A percentile compares a stretch with the other conserved stretches of the same genome.
These are phyloP conservation scores for Alitta virens DNA, from an alignment of 2,888 invertebrate species.

Conservation along the genomic window DNA sequence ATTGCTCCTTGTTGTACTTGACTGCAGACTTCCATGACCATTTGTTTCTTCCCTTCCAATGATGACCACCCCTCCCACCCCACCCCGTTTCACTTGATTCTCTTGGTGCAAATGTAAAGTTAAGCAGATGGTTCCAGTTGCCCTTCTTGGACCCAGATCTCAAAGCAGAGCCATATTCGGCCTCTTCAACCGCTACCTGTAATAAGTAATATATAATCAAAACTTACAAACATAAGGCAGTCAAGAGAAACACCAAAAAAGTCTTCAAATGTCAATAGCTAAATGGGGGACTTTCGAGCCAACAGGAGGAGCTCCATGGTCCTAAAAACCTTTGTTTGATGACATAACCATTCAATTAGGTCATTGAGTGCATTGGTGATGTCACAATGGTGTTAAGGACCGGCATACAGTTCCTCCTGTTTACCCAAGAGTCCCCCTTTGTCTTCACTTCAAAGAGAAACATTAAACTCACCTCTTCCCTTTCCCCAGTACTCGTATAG, in stretches of 20 bases:
- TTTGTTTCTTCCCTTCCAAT: slow-evolving; percentile 27
- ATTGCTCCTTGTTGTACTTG: slow-evolving; percentile 89
- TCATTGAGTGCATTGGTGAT: too few relatives aligned
- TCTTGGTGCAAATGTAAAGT: slow-evolving; percentile 80
- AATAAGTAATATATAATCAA: too few relatives aligned
- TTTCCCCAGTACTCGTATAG: slow-evolving; percentile 66
- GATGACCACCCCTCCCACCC: slow-evolving; percentile 25
- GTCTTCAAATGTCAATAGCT: too few relatives aligned
- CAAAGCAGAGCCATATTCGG: slow-evolving; percentile 80
- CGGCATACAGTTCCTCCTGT: too few relatives aligned
- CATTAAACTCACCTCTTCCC: slow-evolving; percentile 49
- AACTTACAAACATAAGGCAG: slow-evolving; percentile 11
- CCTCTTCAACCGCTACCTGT: background rate
- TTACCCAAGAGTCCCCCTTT: too few relatives aligned
- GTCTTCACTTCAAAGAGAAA: too few relatives aligned
- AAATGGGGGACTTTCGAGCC: too few relatives aligned
- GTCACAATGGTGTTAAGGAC: too few relatives aligned
- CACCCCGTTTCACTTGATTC: slow-evolving; percentile 40
- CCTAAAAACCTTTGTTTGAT: too few relatives aligned
- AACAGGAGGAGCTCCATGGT: too few relatives aligned
- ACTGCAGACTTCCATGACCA: slow-evolving; percentile 26
- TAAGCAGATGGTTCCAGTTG: slow-evolving; percentile 89
- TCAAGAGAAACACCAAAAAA: too few relatives aligned
- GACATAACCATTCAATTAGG: too few relatives aligned
- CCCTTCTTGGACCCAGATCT: slow-evolving; percentile 72